A percentile compares a stretch with the other conserved stretches of the same genome.
These are phyloP conservation scores for Cirrhinus molitorella DNA, from an alignment of 2,797 vertebrate genomes.

Conservation along the genomic window DNA sequence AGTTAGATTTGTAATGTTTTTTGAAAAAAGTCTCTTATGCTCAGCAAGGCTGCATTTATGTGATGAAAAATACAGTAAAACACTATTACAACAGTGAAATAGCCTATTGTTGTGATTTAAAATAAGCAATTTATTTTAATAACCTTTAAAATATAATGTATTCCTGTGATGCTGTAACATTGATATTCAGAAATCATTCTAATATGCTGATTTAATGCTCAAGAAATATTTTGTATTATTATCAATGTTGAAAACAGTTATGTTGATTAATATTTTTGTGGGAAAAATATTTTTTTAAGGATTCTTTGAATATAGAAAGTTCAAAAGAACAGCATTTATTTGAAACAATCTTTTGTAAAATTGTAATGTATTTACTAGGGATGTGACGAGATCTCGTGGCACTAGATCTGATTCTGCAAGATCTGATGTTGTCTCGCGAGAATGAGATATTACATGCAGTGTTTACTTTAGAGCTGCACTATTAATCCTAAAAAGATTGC, in stretches of 20 bases:
- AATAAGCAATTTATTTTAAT: neutral
- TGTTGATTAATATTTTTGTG: too few species aligned
- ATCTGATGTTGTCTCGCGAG: too few species aligned
- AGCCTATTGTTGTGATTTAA: too few species aligned
- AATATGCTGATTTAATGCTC: neutral
- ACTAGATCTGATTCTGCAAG: too few species aligned
- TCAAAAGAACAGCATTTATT: neutral
- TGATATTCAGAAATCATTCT: too few species aligned
- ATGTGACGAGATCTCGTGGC: too few species aligned
- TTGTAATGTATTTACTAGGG: neutral
- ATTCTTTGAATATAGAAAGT: neutral
- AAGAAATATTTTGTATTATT: neutral
- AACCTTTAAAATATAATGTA: neutral
- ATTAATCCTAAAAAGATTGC: too few species aligned
- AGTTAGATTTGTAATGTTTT: neutral
- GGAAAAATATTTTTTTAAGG: neutral
- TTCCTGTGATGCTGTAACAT: too few species aligned
- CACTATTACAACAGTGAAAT: neutral
- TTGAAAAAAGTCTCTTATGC: neutral
- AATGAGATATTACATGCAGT: too few species aligned
- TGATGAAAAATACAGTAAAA: neutral
- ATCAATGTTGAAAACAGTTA: neutral
- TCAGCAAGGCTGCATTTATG: neutral
- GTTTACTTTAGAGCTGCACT: too few species aligned
- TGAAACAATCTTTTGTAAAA: neutral